These are phyloP conservation scores for Yoshiicerus persimilis DNA, from an alignment of 1,140 invertebrate genomes.

Conservation along the genomic window DNA sequence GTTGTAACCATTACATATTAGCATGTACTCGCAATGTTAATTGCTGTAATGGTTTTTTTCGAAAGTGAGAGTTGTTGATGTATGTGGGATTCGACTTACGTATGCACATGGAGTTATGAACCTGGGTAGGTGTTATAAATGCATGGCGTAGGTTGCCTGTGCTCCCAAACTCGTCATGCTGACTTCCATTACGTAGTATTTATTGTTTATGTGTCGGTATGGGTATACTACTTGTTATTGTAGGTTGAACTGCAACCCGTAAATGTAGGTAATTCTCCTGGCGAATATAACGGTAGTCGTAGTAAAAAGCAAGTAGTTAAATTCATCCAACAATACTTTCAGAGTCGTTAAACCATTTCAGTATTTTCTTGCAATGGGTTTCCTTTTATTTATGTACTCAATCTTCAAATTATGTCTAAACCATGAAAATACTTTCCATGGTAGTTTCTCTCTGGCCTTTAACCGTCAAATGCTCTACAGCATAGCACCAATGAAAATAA, in stretches of 20 bases:
- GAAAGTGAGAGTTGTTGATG: not conserved
- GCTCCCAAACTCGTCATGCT: not conserved
- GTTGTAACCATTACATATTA: not conserved
- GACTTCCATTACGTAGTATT: too few relatives aligned
- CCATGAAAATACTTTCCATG: not conserved
- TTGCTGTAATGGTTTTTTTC: not conserved
- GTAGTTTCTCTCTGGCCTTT: not conserved
- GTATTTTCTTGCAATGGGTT: not conserved
- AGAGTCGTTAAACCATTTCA: not conserved
- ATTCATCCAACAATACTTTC: not conserved
- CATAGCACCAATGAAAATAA: not conserved
- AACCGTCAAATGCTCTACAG: not conserved
- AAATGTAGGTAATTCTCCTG: not conserved
- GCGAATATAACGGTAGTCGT: not conserved
- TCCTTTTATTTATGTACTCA: not conserved
- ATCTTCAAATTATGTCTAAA: not conserved
- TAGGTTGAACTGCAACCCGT: not conserved
- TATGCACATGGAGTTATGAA: not conserved
- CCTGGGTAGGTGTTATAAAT: not conserved
- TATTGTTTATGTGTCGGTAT: not conserved
- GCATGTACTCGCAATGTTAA: not conserved
- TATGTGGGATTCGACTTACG: too few relatives aligned
- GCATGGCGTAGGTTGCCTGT: not conserved
- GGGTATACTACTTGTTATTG: not conserved
- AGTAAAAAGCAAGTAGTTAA: not conserved